Conservation (phyloP, 2,113 vertebrate species). For the Sorex araneus region DNA sequence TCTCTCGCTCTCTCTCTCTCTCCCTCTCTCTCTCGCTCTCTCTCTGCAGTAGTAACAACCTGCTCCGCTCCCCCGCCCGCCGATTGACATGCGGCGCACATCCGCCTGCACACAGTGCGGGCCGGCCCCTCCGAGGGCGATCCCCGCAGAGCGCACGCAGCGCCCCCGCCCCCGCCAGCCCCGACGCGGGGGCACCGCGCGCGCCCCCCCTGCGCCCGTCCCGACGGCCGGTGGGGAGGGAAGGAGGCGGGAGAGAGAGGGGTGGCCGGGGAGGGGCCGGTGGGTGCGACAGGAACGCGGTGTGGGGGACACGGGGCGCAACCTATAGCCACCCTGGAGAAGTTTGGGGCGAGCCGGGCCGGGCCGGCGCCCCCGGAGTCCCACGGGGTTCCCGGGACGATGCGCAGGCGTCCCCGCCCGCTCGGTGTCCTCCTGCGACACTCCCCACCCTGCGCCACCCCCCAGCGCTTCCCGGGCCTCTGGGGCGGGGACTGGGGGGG, state of each 20-base stretch:
- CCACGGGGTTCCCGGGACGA: not conserved
- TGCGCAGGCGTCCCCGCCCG: conserved; percentile 34
- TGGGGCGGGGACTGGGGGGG: conserved; percentile 3
- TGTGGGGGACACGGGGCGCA: not conserved
- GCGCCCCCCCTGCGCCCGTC: not conserved
- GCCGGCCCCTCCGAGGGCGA: conserved; percentile 44
- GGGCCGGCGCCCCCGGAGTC: not conserved
- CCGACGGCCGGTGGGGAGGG: not conserved
- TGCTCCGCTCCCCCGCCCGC: conserved; percentile 66
- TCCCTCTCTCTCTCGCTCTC: not conserved
- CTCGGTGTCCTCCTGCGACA: conserved; percentile 19
- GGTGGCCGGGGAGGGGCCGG: not conserved
- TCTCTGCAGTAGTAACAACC: conserved; percentile 79
- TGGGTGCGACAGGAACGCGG: not conserved
- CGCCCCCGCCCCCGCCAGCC: conserved; percentile 3
- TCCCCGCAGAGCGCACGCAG: not conserved
- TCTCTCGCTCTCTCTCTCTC: conserved; percentile 56
- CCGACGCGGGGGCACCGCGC: not conserved
- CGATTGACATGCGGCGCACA: conserved; percentile 84
- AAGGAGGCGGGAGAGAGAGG: no score
- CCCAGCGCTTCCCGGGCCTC: not conserved
- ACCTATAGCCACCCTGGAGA: not conserved
- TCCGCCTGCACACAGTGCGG: conserved; percentile 61
- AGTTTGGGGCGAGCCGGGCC: conserved; percentile 54
- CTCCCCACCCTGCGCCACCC: conserved; percentile 18